These are phyloP conservation scores for Taphrorychus bicolor DNA, from an alignment of 2,888 invertebrate genomes.

Conservation along the genomic window DNA sequence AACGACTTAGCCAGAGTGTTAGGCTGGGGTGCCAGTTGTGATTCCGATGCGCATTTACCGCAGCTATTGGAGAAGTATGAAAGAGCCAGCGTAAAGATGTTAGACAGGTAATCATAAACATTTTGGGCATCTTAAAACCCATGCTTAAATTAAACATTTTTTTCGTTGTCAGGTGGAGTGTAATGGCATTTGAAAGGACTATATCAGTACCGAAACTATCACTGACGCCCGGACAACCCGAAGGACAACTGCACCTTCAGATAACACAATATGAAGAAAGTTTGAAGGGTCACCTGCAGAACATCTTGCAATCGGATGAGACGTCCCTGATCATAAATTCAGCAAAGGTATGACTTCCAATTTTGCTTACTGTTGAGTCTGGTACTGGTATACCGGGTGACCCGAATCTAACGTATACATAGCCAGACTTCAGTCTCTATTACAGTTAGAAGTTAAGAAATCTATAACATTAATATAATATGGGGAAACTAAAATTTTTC, in stretches of 20 bases:
- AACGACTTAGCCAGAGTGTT: conserved; percentile 94
- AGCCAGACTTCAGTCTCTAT: too few species aligned
- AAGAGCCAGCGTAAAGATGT: conserved; percentile 96
- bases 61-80: conserved; percentile 93
- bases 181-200: conserved; percentile 89
- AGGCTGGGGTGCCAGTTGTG: conserved; percentile 97
- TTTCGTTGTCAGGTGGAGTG: conserved; percentile 76
- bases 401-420: too few species aligned
- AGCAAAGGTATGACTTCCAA: conserved; percentile 70
- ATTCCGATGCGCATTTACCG: conserved; percentile 92
- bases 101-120: conserved; percentile 70
- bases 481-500: too few species aligned
- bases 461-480: too few species aligned
- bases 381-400: too few species aligned
- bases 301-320: conserved; percentile 84
- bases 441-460: too few species aligned
- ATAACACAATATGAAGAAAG: conserved; percentile 79
- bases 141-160: not conserved
- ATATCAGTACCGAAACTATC: conserved; percentile 67
- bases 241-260: conserved; percentile 62
- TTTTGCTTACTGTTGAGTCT: too few species aligned
- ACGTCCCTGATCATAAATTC: conserved; percentile 74
- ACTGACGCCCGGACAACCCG: conserved; percentile 61
- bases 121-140: too few species aligned
- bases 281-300: conserved; percentile 80